Conservation (phyloP, 2,113 vertebrate species). For the Lycaon pictus region DNA sequence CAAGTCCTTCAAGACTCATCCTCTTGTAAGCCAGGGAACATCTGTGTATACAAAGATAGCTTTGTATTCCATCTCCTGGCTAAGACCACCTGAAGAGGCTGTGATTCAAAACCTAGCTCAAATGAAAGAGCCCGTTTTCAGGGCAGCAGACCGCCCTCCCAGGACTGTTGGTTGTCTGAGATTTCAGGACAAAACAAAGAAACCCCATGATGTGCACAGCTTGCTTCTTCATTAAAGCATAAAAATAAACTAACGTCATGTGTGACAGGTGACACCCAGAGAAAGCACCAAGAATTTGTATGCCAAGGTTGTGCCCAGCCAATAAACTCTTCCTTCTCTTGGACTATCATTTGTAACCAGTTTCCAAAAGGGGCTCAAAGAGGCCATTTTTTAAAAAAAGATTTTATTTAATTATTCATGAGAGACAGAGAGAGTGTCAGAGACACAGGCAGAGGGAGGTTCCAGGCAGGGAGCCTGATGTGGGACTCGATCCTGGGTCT, state of each 20-base stretch:
- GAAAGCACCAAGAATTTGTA: background rate
- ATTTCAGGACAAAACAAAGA: conserved; percentile 32
- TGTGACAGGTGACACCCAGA: background rate
- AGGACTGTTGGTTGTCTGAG: background rate
- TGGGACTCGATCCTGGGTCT: too few relatives aligned
- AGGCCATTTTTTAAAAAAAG: too few relatives aligned
- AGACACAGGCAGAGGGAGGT: too few relatives aligned
- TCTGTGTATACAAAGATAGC: background rate
- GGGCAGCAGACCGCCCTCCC: background rate
- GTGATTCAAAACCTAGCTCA: background rate
- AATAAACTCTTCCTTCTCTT: background rate
- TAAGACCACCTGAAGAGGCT: background rate
- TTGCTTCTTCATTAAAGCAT: background rate
- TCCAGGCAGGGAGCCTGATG: too few relatives aligned
- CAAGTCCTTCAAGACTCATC: background rate
- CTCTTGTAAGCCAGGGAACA: background rate
- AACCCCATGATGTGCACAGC: background rate
- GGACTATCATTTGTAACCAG: background rate
- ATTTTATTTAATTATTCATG: too few relatives aligned
- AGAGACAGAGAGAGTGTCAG: too few relatives aligned
- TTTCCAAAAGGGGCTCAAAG: background rate
- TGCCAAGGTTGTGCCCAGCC: background rate
- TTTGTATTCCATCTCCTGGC: background rate
- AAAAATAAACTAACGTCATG: background rate
- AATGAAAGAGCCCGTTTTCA: background rate